Evolutionary conservation across 2,797 vertebrate species (phyloP).

Genomic region (Chaenodraco wilsoni): DNA sequence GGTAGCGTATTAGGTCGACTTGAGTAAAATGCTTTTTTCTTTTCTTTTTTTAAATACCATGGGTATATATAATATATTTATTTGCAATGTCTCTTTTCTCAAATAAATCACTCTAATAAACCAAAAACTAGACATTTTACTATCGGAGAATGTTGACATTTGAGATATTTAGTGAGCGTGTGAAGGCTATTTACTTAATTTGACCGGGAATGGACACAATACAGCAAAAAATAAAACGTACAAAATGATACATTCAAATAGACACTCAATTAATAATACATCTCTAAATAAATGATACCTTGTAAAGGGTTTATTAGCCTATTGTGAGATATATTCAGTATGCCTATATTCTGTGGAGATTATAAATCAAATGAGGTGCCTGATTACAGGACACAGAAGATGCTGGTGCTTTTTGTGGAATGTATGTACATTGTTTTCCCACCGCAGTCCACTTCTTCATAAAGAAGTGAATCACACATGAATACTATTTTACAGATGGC

Average conservation of each 20-base stretch:
- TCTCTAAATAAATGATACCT: not conserved
- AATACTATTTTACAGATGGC: not conserved
- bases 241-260: not conserved
- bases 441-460: not conserved
- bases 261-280: not conserved
- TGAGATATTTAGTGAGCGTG: not conserved
- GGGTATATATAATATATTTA: not conserved
- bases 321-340: too few relatives aligned
- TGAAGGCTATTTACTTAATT: not conserved
- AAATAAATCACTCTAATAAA: not conserved
- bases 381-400: not conserved
- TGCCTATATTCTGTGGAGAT: too few relatives aligned
- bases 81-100: not conserved
- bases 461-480: not conserved
- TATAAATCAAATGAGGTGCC: not conserved
- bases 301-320: not conserved
- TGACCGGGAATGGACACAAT: not conserved
- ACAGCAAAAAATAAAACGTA: not conserved
- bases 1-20: constrained; percentile 30
- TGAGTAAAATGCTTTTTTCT: not conserved
- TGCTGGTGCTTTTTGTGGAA: too few relatives aligned
- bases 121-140: not conserved
- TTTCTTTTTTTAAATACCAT: too few relatives aligned
- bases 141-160: not conserved
- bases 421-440: not conserved